Evolutionary conservation across 1,140 invertebrate genomes (phyloP), one percentile per base, ranked within the genome.

Genomic region (Cecropterus lyciades): DNA sequence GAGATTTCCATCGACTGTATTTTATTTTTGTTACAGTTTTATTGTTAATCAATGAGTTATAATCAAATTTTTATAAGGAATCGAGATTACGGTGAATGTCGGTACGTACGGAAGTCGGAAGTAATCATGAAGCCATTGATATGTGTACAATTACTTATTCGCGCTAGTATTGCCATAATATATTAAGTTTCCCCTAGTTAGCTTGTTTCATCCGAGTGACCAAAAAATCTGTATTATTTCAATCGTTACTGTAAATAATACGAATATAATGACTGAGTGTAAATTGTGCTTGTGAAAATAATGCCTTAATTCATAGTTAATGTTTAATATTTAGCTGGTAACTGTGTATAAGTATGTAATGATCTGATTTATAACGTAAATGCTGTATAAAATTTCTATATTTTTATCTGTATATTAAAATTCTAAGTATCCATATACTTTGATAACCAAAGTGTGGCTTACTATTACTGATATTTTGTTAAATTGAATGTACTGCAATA

Each of bases 111-210:
- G 14, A 48, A 17, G 51, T 53, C 24, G 20, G 14, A 48, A 17
- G 51, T 53, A 53, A 55, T 55, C 33, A 30, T 40, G 37, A 42
- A 42, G 52, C 52, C 52, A 55, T 55, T n/a, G 27, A 37, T 53
- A 53, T 14, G 40, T 56, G 79, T 84, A 81, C 77, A 84, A 84
- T 76, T 69, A 67, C 30, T 70, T 64, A 69, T 73, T 72, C 37
- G 53, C 37, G 65, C 72, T 70, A 66, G 59, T 74, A 71, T 77
- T 82, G 82, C 82, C 82, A 84, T 84, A 80, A 57, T 84, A 84
- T 75, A 66, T 33, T 83, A 81, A 70, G 65, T 73, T 63, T 68
- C 42, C 57, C 56, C 56, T 75, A 75, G 56, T 57, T 73, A 70
- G 55, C 59, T 72, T 73, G 72, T 57, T 57, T 57, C 53, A 45